Conservation (phyloP, 2,888 invertebrate species). For the Linhomoeus sp. region DNA sequence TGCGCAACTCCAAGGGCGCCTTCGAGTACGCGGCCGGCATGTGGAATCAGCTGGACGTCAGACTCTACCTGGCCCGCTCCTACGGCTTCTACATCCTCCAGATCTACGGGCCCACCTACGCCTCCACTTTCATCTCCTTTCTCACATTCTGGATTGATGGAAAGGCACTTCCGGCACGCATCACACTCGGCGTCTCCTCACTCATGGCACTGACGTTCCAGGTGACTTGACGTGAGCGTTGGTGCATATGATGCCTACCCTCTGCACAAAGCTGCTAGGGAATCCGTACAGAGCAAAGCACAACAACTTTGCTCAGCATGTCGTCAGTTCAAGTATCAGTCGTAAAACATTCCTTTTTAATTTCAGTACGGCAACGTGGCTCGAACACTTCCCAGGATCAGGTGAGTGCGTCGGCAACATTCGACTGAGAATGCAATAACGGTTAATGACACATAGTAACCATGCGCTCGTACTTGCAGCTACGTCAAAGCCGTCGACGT, state of each 20-base stretch:
- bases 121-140: not conserved
- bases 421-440: too few relatives aligned
- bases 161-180: constrained; percentile 9
- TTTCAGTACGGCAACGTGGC: constrained; percentile 2
- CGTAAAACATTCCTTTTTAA: not conserved
- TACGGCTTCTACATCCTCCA: constrained; percentile 3
- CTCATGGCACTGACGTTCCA: constrained; percentile 24
- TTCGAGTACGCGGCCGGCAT: not conserved
- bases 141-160: constrained; percentile 1
- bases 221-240: not conserved
- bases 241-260: too few relatives aligned
- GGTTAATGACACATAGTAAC: too few relatives aligned
- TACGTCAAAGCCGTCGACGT: constrained; percentile 2
- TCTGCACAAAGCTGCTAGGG: too few relatives aligned
- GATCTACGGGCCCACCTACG: constrained; percentile 2
- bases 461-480: not conserved
- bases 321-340: too few relatives aligned
- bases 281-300: too few relatives aligned
- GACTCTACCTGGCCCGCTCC: not conserved
- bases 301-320: too few relatives aligned
- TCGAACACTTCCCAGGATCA: not conserved
- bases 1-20: constrained; percentile 9
- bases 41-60: not conserved
- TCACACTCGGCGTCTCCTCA: constrained; percentile 21
- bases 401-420: not conserved